Evolutionary conservation across 53 echinoderm and acorn worm species (phyloP).

Genomic region (Temnopleurus reevesii): DNA sequence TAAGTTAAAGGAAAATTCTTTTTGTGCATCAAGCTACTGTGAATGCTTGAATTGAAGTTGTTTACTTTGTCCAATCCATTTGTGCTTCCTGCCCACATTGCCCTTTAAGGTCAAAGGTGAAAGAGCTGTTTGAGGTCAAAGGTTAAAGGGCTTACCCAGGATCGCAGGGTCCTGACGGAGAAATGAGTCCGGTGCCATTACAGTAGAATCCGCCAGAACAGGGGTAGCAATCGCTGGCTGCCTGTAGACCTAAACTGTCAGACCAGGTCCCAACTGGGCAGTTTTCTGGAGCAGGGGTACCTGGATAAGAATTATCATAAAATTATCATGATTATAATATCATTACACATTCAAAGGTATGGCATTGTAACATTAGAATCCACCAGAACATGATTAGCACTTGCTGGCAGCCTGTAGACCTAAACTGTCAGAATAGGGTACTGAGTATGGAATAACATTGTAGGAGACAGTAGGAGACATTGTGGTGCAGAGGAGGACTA

Average conservation of each 20-base stretch:
- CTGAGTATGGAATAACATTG: too few species aligned
- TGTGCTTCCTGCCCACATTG: too few species aligned
- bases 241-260: constrained; percentile 73
- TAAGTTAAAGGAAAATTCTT: too few species aligned
- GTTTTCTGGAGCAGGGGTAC: constrained; percentile 81
- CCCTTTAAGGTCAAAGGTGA: background rate
- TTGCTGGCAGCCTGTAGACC: constrained; percentile 66
- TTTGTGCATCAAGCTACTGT: too few species aligned
- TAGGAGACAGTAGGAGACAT: too few species aligned
- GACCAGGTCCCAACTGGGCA: constrained; percentile 96
- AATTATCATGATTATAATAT: background rate
- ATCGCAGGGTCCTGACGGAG: constrained; percentile 93
- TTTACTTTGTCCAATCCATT: too few species aligned
- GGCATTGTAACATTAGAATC: constrained; percentile 96
- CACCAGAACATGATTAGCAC: constrained; percentile 84
- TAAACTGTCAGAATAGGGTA: constrained; percentile 88
- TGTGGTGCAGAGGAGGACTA: too few species aligned
- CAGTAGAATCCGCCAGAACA: constrained; percentile 94
- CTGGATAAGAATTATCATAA: constrained; percentile 11
- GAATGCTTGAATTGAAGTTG: too few species aligned
- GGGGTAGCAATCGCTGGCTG: constrained; percentile 73
- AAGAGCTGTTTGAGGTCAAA: too few species aligned
- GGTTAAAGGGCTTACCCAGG: constrained; percentile 75
- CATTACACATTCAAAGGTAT: too few species aligned
- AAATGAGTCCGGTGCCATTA: constrained; percentile 93